Evolutionary conservation across 2,113 vertebrate species (phyloP).

Genomic region (Rhabdornis inornatus): DNA sequence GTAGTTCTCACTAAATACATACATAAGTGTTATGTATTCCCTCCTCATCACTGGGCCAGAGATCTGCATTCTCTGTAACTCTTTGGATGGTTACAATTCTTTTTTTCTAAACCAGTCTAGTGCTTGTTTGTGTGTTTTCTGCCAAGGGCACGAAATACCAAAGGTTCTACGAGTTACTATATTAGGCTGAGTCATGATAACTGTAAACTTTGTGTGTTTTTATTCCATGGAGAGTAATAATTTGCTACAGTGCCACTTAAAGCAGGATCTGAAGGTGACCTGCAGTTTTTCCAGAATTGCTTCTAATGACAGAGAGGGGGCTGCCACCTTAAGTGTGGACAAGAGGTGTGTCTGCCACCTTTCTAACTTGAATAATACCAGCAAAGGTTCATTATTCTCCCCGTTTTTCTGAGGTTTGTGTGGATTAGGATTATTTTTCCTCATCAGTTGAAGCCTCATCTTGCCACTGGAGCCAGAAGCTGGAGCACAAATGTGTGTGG

Average conservation of each 20-base stretch:
- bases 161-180: background rate
- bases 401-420: background rate
- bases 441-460: background rate
- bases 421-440: background rate
- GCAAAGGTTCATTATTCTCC: background rate
- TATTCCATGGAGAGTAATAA: background rate
- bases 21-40: fast-evolving
- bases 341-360: background rate
- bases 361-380: background rate
- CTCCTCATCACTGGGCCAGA: background rate
- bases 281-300: background rate
- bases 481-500: background rate
- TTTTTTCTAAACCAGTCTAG: background rate
- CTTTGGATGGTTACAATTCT: background rate
- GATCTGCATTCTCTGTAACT: background rate
- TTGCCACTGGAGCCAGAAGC: background rate
- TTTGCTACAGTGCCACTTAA: background rate
- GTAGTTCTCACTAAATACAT: too few relatives aligned
- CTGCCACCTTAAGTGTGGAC: background rate
- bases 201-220: slow-evolving; percentile 30
- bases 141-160: slow-evolving; percentile 26
- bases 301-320: background rate
- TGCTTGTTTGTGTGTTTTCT: background rate
- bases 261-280: background rate
- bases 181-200: slow-evolving; percentile 22